These are phyloP conservation scores for Fringilla coelebs DNA, from an alignment of 2,797 vertebrate genomes.

Conservation along the genomic window DNA sequence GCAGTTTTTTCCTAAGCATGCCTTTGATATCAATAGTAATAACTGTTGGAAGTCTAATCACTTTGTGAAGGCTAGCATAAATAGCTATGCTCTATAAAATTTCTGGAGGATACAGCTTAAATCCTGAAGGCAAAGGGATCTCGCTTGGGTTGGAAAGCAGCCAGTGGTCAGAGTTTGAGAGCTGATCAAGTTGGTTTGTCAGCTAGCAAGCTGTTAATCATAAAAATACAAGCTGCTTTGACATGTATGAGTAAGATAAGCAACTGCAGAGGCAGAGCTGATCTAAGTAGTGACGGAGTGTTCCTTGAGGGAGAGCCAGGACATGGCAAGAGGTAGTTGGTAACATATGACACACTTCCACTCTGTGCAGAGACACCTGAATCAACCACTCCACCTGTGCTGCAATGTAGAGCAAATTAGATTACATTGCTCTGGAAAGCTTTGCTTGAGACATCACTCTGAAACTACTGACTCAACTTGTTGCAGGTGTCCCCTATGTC, in stretches of 20 bases:
- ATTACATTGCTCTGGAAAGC: background rate
- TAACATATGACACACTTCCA: background rate
- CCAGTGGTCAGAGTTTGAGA: background rate
- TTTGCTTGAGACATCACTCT: background rate
- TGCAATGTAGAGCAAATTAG: background rate
- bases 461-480: background rate
- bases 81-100: background rate
- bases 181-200: background rate
- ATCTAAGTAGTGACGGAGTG: background rate
- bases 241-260: background rate
- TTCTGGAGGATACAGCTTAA: background rate
- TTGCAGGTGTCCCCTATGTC: background rate
- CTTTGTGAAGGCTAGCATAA: background rate
- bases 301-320: background rate
- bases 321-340: background rate
- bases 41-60: background rate
- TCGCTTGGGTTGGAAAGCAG: background rate
- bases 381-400: background rate
- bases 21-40: background rate
- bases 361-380: background rate
- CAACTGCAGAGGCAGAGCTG: background rate
- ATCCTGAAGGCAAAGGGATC: background rate
- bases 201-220: background rate
- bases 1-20: background rate
- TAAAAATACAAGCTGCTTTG: background rate